Conservation (phyloP, 2,888 invertebrate species). For the Drosophila helvetica region DNA sequence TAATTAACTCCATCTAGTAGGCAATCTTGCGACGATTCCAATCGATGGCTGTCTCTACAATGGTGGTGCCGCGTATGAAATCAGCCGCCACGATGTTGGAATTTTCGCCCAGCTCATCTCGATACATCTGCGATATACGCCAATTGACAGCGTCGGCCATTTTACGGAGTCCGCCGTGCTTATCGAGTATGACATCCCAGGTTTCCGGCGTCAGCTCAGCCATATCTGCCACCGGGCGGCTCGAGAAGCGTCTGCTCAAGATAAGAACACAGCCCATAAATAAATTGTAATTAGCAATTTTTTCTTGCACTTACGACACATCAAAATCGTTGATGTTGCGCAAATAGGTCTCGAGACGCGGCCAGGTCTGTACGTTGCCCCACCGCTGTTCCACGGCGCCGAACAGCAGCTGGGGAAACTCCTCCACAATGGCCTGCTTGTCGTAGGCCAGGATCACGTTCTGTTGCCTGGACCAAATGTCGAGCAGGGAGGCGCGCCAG, state of each 20-base stretch:
- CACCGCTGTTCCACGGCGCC: slow-evolving; percentile 87
- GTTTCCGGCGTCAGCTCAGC: slow-evolving; percentile 88
- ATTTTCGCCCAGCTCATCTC: slow-evolving; percentile 84
- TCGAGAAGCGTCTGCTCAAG: slow-evolving; percentile 71
- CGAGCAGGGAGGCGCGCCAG: slow-evolving; percentile 84
- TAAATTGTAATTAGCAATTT: not conserved
- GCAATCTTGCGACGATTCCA: slow-evolving; percentile 77
- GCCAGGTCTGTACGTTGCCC: slow-evolving; percentile 87
- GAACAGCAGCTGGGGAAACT: slow-evolving; percentile 84
- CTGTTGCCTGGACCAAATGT: slow-evolving; percentile 85
- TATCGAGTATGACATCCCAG: slow-evolving; percentile 86
- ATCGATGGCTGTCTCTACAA: slow-evolving; percentile 85
- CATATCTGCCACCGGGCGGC: slow-evolving; percentile 86
- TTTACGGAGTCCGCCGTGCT: slow-evolving; percentile 86
- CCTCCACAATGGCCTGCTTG: slow-evolving; percentile 81
- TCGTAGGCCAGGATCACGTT: slow-evolving; percentile 86
- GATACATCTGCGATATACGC: slow-evolving; percentile 86
- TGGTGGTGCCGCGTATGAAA: slow-evolving; percentile 86
- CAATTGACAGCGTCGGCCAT: slow-evolving; percentile 87
- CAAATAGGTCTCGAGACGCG: slow-evolving; percentile 85
- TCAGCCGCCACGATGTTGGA: slow-evolving; percentile 88
- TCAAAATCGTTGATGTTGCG: slow-evolving; percentile 77
- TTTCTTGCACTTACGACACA: slow-evolving; percentile 73
- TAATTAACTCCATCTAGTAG: not conserved
- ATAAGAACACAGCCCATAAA: slow-evolving; percentile 84